A percentile compares a stretch with the other conserved stretches of the same genome.
These are phyloP conservation scores for Allobates femoralis DNA, from an alignment of 2,797 vertebrate species.

Conservation along the genomic window DNA sequence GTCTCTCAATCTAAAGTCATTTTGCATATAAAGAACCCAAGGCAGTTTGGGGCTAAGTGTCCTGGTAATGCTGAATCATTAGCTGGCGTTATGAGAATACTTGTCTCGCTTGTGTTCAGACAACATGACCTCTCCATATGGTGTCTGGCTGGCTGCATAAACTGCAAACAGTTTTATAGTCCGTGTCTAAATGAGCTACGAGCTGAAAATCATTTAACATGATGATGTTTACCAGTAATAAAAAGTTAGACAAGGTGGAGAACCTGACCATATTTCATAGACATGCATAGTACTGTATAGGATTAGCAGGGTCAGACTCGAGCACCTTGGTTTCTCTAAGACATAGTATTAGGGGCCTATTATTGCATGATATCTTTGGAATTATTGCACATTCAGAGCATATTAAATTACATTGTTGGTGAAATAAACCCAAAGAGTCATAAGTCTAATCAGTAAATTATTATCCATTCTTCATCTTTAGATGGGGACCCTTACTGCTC, in stretches of 20 bases:
- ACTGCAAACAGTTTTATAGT: not conserved
- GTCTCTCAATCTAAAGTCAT: not conserved
- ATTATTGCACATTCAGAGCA: no score
- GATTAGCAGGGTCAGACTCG: no score
- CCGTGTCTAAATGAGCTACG: not conserved
- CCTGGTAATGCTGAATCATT: not conserved
- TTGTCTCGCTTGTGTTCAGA: conserved; percentile 24
- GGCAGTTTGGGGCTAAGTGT: not conserved
- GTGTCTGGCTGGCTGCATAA: not conserved
- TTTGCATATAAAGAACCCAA: not conserved
- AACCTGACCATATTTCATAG: not conserved
- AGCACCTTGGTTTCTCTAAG: not conserved
- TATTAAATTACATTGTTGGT: no score
- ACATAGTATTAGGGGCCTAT: not conserved
- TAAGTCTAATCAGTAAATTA: no score
- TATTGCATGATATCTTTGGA: no score
- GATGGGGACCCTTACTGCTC: no score
- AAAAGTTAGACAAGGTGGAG: not conserved
- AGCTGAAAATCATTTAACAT: not conserved
- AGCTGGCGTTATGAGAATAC: not conserved
- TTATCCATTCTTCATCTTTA: no score
- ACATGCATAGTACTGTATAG: not conserved
- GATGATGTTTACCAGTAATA: not conserved
- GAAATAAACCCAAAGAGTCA: no score
- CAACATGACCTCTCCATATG: conserved; percentile 19